Evolutionary conservation across 2,888 invertebrate genomes (phyloP).

Genomic region (Leucania comma): DNA sequence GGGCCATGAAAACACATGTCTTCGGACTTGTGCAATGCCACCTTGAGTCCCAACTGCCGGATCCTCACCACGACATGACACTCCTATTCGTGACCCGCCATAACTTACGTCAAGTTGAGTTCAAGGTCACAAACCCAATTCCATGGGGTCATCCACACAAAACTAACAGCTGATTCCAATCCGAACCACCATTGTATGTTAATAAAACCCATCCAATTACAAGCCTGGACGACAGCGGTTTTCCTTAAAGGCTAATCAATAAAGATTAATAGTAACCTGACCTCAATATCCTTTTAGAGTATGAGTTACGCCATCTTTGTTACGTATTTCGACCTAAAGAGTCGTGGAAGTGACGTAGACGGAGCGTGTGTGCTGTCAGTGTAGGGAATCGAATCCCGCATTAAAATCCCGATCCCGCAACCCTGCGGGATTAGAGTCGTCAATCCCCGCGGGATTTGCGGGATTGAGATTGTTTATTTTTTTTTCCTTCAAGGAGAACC

Average conservation of each 20-base stretch:
- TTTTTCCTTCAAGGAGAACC: too few species aligned
- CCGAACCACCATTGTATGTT: conserved; percentile 37
- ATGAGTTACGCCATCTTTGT: conserved; percentile 32
- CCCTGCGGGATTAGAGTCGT: too few species aligned
- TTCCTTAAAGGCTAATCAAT: conserved; percentile 53
- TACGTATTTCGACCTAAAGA: conserved; percentile 39
- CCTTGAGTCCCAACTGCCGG: too few species aligned
- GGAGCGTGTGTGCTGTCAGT: too few species aligned
- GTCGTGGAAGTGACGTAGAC: conserved; percentile 8
- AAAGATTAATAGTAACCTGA: conserved; percentile 39
- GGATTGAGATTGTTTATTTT: too few species aligned
- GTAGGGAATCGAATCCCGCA: too few species aligned
- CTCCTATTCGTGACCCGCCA: conserved; percentile 6
- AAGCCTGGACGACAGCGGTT: conserved; percentile 17
- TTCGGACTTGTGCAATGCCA: too few species aligned
- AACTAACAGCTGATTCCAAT: conserved; percentile 51
- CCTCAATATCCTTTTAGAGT: conserved; percentile 49
- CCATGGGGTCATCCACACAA: conserved; percentile 8
- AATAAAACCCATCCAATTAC: conserved; percentile 50
- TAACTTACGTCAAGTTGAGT: conserved; percentile 1
- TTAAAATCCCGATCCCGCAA: too few species aligned
- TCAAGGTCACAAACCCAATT: conserved; percentile 36
- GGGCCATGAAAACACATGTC: too few species aligned
- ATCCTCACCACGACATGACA: too few species aligned
- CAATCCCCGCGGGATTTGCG: too few species aligned